Conservation (phyloP, 2,888 invertebrate species). For the Crocallis elinguaria region DNA sequence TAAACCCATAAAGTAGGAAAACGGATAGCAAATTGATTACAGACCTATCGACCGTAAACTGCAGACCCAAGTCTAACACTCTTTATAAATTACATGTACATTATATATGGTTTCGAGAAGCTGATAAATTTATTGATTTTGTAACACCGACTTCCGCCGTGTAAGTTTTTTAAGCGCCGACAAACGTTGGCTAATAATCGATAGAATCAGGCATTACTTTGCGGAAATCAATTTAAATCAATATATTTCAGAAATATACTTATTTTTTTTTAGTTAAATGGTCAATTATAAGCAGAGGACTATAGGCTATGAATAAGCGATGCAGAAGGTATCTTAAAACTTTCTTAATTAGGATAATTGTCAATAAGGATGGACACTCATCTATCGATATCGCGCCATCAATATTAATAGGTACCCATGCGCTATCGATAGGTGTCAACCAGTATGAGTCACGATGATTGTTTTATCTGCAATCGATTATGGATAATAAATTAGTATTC, state of each 20-base stretch:
- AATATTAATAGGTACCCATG: conserved; percentile 31
- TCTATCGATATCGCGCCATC: conserved; percentile 8
- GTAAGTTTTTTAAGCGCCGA: too few relatives aligned
- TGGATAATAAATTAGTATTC: conserved; percentile 39
- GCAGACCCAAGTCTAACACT: not conserved
- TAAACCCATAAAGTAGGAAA: conserved; percentile 10
- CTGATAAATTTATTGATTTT: not conserved
- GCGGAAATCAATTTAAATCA: too few relatives aligned
- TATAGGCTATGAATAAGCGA: not conserved
- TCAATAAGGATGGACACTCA: conserved; percentile 9
- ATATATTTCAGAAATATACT: too few relatives aligned
- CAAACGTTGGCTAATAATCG: too few relatives aligned
- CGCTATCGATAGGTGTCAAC: conserved; percentile 26
- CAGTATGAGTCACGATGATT: conserved; percentile 25
- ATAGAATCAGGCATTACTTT: too few relatives aligned
- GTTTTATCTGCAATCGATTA: conserved; percentile 30
- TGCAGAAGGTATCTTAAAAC: too few relatives aligned
- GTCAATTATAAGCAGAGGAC: too few relatives aligned
- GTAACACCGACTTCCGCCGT: too few relatives aligned
- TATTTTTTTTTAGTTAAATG: too few relatives aligned
- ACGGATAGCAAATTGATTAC: conserved; percentile 12
- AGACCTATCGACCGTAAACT: not conserved
- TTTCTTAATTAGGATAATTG: conserved; percentile 4
- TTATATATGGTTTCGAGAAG: not conserved
- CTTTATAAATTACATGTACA: not conserved